A percentile compares a stretch with the other conserved stretches of the same genome.
Conservation (phyloP, 2,113 vertebrate species). For the Chitala chitala region DNA sequence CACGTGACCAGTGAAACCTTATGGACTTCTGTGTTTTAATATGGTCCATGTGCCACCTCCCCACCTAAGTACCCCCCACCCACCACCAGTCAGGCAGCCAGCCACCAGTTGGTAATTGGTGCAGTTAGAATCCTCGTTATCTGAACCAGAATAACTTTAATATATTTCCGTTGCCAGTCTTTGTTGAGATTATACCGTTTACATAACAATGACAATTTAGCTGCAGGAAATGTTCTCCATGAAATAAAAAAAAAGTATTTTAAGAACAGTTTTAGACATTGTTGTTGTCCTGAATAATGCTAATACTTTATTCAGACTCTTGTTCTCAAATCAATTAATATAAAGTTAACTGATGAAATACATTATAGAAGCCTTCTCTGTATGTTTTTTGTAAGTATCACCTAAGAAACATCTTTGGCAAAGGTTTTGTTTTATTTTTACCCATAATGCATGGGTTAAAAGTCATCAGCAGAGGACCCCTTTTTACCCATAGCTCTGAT, state of each 20-base stretch:
- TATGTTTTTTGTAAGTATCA: no score
- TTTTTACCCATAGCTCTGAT: background rate
- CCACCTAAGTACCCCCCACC: background rate
- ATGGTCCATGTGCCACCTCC: background rate
- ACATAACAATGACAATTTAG: background rate
- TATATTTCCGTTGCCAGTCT: constrained; percentile 10
- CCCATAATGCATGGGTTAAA: no score
- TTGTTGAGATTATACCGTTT: constrained; percentile 9
- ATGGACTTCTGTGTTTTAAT: constrained; percentile 16
- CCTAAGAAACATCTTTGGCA: no score
- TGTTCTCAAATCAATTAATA: no score
- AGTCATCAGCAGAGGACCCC: background rate
- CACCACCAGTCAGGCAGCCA: background rate
- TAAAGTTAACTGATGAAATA: no score
- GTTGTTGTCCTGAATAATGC: background rate
- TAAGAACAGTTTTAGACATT: background rate
- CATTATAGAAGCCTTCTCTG: no score
- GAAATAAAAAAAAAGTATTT: background rate
- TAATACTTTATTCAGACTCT: no score
- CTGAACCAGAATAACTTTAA: constrained; percentile 19
- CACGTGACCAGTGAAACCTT: constrained; percentile 46
- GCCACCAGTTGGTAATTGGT: constrained; percentile 6
- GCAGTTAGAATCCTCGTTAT: constrained; percentile 13
- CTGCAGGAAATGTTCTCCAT: constrained; percentile 3
- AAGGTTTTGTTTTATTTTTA: no score